Conservation (phyloP, 2,888 invertebrate species). For the Hypomecis atomaria region DNA sequence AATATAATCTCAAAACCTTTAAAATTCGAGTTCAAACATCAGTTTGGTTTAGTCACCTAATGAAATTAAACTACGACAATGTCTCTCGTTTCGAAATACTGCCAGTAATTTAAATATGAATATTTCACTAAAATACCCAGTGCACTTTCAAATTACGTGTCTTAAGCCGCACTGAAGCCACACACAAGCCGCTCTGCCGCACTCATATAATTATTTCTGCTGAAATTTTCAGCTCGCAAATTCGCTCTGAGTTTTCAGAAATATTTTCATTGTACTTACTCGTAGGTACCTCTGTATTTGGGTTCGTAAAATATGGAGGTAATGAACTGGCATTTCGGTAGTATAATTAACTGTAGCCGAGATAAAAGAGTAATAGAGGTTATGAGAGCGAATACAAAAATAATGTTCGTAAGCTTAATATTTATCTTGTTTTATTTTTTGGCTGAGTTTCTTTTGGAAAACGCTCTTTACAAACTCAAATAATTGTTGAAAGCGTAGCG, state of each 20-base stretch:
- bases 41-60: no score
- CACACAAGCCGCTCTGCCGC: conserved; percentile 17
- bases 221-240: conserved; percentile 27
- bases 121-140: conserved; percentile 25
- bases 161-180: conserved; percentile 31
- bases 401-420: no score
- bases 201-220: conserved; percentile 38
- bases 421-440: no score
- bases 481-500: no score
- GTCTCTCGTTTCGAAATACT: conserved; percentile 15
- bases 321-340: conserved; percentile 22
- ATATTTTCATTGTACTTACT: conserved; percentile 17
- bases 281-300: neutral
- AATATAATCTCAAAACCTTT: no score
- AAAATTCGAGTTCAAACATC: no score
- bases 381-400: no score
- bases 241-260: conserved; percentile 23
- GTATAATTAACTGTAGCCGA: conserved; percentile 8
- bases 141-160: conserved; percentile 40
- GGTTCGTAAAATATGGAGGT: conserved; percentile 8
- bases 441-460: no score
- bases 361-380: no score
- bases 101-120: conserved; percentile 24
- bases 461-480: no score
- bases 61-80: neutral